Evolutionary conservation across 2,888 invertebrate species (phyloP).

Genomic region (Acleris laterana): DNA sequence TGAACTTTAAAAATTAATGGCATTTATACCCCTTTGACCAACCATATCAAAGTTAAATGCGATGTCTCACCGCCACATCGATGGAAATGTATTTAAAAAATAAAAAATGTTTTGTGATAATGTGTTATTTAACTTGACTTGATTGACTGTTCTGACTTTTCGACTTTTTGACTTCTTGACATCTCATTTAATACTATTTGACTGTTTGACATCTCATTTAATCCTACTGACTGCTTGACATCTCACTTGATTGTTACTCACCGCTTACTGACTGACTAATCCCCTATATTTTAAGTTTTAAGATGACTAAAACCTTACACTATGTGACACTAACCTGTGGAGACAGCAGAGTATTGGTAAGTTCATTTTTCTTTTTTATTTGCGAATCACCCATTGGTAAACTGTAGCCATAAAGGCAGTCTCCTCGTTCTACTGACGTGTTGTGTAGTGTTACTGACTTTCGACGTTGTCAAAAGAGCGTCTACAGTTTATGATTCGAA

Average conservation of each 20-base stretch:
- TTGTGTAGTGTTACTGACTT: too few relatives aligned
- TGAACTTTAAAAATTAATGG: neutral
- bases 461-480: too few relatives aligned
- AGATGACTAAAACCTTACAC: neutral
- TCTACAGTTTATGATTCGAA: too few relatives aligned
- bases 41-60: slow-evolving; percentile 67
- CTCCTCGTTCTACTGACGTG: too few relatives aligned
- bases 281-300: slow-evolving; percentile 5
- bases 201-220: slow-evolving; percentile 76
- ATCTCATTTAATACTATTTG: slow-evolving; percentile 17
- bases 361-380: neutral
- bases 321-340: slow-evolving; percentile 1
- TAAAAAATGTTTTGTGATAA: slow-evolving; percentile 59
- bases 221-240: slow-evolving; percentile 42
- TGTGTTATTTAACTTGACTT: slow-evolving; percentile 49
- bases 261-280: slow-evolving; percentile 30
- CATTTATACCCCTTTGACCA: slow-evolving; percentile 16
- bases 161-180: slow-evolving; percentile 44
- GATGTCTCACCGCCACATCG: slow-evolving; percentile 68
- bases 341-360: neutral
- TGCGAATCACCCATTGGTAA: neutral
- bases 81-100: slow-evolving; percentile 63
- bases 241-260: neutral
- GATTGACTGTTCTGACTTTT: slow-evolving; percentile 40
- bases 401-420: too few relatives aligned